Evolutionary conservation across 2,113 vertebrate species (phyloP), one percentile per base, ranked within the genome.

Genomic region (Deroptyus accipitrinus): DNA sequence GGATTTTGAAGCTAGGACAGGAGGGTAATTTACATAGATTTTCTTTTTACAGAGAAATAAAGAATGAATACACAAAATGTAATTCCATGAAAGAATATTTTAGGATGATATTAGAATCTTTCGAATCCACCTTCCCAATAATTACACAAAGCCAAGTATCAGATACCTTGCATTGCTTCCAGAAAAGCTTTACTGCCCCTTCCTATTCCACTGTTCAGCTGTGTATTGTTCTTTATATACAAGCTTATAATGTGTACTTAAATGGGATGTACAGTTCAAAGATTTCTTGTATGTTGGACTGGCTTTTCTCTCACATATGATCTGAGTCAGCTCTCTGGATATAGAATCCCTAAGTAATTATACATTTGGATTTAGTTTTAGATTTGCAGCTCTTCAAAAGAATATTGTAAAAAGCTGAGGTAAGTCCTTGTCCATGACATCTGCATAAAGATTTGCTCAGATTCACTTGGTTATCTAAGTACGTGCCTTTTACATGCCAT

Each of bases 331-430:
- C 39, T 88, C 28, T 82, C 57, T 62, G 52, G 39, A 44, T 92
- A 48, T 30, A 73, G 86, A 92, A 86, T 82, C 69, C 57, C 61
- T 54, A 84, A 88, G 69, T 75, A 96, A 93, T 82, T 91, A 89
- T 69, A 73, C 69, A 93, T 86, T 96, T 79, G 74, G 74, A 94
- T 94, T 92, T 91, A 88, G 83, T 83, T 95, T 95, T 77, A 94
- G 67, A 78, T 94, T 91, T 92, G 69, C 83, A 92, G 0, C 44
- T 95, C 86, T 96, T 96, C 88, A 92, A 94, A 96, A 92, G 91
- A 89, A 86, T 92, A 76, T 51, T 89, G 66, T 94, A 87, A 86
- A 86, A 89, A 81, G 83, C 86, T 75, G 83, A 93, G 83, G 76
- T 82, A 91, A 94, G 83, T 94, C 74, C 81, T 91, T 94, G 77